Percentiles rank a stretch among this genome's conserved stretches.
phyloP scores from a whole-genome alignment of 1,140 invertebrate species.

The Papilio polyxenes region DNA sequence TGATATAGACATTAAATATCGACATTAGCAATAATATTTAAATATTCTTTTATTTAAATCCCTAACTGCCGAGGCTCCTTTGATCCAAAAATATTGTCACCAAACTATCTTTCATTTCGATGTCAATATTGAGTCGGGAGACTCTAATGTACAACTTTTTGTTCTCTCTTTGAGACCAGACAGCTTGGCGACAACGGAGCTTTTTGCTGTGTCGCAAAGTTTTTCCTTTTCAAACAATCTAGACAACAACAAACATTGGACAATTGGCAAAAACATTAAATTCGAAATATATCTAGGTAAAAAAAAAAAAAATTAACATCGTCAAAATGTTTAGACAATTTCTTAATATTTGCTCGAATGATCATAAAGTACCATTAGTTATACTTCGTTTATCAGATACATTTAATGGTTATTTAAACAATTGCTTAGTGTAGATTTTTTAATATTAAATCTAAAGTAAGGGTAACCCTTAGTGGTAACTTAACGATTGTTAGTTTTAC shows the following conservation, averaged over 20 bases:
- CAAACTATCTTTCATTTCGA: not conserved
- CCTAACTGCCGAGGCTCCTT: not conserved
- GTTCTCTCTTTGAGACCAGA: not conserved
- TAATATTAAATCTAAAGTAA: not conserved
- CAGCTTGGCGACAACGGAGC: not conserved
- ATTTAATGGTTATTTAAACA: not conserved
- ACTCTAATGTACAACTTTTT: not conserved
- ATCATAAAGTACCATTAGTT: too few species aligned
- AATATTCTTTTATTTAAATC: constrained; percentile 78
- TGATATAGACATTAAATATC: constrained; percentile 81
- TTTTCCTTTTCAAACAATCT: constrained; percentile 1
- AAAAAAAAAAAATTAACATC: not conserved
- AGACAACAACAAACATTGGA: not conserved
- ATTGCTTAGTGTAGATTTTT: not conserved
- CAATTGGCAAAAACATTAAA: not conserved
- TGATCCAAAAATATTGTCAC: not conserved
- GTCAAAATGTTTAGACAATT: not conserved
- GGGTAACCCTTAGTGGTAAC: too few species aligned
- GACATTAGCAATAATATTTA: constrained; percentile 81
- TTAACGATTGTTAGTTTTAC: not conserved
- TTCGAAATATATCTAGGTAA: not conserved
- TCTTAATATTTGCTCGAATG: too few species aligned
- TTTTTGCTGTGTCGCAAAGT: not conserved
- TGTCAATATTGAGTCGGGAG: not conserved
- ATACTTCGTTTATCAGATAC: too few species aligned